Evolutionary conservation across 2,888 invertebrate genomes (phyloP).

Genomic region (Cyaniris semiargus): DNA sequence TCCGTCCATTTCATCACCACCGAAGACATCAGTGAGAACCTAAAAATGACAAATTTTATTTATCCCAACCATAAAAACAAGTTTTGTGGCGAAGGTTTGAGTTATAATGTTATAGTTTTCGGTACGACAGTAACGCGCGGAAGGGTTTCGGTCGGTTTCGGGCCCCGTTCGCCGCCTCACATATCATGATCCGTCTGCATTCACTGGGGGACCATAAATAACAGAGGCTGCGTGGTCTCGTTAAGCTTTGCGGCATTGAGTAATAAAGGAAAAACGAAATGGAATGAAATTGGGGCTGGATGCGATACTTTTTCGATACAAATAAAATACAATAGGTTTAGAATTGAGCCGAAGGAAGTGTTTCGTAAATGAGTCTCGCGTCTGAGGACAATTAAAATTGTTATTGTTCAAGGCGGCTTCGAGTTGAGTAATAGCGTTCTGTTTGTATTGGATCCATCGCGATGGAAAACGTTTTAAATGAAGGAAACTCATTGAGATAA

Average conservation of each 20-base stretch:
- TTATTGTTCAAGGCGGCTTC: constrained; percentile 65
- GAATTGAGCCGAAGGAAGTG: constrained; percentile 67
- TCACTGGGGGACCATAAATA: constrained; percentile 80
- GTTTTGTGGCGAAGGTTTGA: constrained; percentile 24
- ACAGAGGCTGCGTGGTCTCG: constrained; percentile 75
- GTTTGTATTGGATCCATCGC: constrained; percentile 66
- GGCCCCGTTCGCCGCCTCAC: constrained; percentile 65
- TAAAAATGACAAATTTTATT: constrained; percentile 52
- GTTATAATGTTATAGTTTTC: constrained; percentile 55
- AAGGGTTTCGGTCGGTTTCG: constrained; percentile 69
- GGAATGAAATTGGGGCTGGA: constrained; percentile 79
- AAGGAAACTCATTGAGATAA: constrained; percentile 60
- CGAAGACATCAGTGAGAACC: constrained; percentile 90
- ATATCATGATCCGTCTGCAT: constrained; percentile 77
- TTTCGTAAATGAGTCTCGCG: constrained; percentile 61
- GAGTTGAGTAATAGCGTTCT: constrained; percentile 58
- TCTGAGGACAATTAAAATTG: constrained; percentile 73
- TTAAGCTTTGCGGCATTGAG: constrained; percentile 78
- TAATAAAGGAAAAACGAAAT: constrained; percentile 81
- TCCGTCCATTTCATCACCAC: constrained; percentile 77
- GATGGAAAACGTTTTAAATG: constrained; percentile 67
- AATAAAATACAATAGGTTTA: constrained; percentile 70
- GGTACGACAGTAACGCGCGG: constrained; percentile 73
- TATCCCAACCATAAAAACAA: constrained; percentile 19
- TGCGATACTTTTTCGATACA: constrained; percentile 76